Evolutionary conservation across 2,797 vertebrate genomes (phyloP).

Genomic region (Mormyrus proboscirostris): DNA sequence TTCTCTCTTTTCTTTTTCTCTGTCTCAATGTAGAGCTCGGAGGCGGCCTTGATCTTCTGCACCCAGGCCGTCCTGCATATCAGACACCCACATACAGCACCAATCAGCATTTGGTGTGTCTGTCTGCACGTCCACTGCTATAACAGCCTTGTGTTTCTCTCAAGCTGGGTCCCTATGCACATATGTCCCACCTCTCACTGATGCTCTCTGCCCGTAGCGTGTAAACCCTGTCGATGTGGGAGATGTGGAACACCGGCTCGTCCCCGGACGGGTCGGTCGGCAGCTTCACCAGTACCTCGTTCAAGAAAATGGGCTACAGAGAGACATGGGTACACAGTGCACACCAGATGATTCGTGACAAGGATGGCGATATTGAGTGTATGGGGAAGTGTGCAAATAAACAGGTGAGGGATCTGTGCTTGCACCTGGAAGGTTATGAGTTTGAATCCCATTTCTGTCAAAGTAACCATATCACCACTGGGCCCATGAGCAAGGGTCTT

Average conservation of each 20-base stretch:
- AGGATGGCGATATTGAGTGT: neutral
- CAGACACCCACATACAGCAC: neutral
- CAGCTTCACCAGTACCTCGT: slow-evolving; percentile 92
- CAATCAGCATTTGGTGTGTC: neutral
- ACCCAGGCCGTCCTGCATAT: slow-evolving; percentile 89
- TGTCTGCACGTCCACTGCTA: neutral
- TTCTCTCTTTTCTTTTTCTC: slow-evolving; percentile 99
- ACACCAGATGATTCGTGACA: neutral
- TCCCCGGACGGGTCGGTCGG: slow-evolving; percentile 96
- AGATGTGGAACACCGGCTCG: slow-evolving; percentile 97
- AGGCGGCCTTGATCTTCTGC: slow-evolving; percentile 97
- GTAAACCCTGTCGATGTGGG: slow-evolving; percentile 93
- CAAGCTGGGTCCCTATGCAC: neutral
- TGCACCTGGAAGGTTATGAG: neutral
- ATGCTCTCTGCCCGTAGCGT: slow-evolving; percentile 92
- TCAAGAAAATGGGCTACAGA: slow-evolving; percentile 89
- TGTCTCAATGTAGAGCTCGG: slow-evolving; percentile 95
- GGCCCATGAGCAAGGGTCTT: neutral
- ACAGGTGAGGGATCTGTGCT: neutral
- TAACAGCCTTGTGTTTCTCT: neutral
- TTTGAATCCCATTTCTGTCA: neutral
- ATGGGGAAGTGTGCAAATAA: neutral
- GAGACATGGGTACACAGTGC: neutral
- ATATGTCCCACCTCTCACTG: slow-evolving; percentile 74
- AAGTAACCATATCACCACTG: neutral